Evolutionary conservation across 2,888 invertebrate species (phyloP).

Genomic region (Tipula helvola): DNA sequence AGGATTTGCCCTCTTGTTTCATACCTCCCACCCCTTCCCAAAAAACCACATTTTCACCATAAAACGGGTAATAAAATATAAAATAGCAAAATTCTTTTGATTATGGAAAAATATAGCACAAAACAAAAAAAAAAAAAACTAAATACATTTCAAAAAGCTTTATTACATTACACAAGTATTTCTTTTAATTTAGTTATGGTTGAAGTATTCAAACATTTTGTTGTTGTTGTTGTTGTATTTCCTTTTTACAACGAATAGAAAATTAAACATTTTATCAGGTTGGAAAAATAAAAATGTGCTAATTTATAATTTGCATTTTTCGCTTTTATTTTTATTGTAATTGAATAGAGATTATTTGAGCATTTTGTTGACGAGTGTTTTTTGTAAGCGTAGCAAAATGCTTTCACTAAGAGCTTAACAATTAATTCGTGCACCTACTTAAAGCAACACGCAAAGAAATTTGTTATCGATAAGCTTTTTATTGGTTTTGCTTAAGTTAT

Average conservation of each 20-base stretch:
- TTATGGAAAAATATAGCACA: neutral
- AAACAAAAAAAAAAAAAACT: neutral
- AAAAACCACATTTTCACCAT: neutral
- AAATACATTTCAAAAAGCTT: neutral
- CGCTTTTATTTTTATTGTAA: neutral
- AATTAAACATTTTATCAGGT: neutral
- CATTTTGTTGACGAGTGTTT: neutral
- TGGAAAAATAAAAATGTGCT: neutral
- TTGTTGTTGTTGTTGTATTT: neutral
- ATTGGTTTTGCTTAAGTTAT: neutral
- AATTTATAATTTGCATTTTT: neutral
- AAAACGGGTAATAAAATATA: neutral
- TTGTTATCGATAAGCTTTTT: neutral
- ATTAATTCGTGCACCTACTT: neutral
- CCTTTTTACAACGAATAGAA: neutral
- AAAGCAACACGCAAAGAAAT: neutral
- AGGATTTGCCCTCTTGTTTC: neutral
- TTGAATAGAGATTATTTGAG: neutral
- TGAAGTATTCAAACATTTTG: neutral
- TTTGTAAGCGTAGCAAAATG: neutral
- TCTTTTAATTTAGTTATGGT: neutral
- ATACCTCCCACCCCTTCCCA: neutral
- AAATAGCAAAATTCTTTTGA: neutral
- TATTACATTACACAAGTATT: neutral
- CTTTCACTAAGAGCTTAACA: neutral